These are phyloP conservation scores for Pipra filicauda DNA, from an alignment of 2,113 vertebrate genomes.

Conservation along the genomic window DNA sequence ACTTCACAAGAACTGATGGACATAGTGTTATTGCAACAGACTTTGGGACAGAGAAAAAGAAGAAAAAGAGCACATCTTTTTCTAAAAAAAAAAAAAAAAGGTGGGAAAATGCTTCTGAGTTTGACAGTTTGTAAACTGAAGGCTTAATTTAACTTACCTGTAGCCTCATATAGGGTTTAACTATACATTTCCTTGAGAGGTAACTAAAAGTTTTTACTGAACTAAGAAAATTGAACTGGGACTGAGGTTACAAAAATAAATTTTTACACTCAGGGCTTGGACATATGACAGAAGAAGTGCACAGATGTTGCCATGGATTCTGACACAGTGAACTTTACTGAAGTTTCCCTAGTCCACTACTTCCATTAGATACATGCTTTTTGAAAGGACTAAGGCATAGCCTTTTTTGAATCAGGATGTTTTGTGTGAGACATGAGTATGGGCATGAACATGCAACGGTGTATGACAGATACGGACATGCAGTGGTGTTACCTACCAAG, in stretches of 20 bases:
- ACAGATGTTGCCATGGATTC: not conserved
- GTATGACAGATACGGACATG: not conserved
- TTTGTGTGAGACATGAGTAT: not conserved
- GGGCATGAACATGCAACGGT: rapidly evolving
- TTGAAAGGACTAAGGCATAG: not conserved
- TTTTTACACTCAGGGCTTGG: not conserved
- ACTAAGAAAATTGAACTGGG: not conserved
- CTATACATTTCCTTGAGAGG: not conserved
- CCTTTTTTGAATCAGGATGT: not conserved
- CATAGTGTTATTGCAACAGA: not conserved
- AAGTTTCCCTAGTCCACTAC: not conserved
- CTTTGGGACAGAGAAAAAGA: not conserved
- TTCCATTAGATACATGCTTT: not conserved
- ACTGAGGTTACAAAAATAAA: not conserved
- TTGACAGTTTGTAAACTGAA: not conserved
- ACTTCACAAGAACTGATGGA: not conserved
- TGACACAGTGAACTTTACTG: not conserved
- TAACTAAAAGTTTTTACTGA: not conserved
- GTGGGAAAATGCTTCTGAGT: not conserved
- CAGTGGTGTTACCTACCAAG: not conserved
- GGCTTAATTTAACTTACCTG: not conserved
- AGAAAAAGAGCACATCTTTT: not conserved
- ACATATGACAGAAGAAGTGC: not conserved
- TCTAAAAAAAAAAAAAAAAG: not conserved
- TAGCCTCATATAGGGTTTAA: not conserved